Base-by-base conservation (phyloP, 2,797 vertebrate species). In the Sebastes nivosus region DNA sequence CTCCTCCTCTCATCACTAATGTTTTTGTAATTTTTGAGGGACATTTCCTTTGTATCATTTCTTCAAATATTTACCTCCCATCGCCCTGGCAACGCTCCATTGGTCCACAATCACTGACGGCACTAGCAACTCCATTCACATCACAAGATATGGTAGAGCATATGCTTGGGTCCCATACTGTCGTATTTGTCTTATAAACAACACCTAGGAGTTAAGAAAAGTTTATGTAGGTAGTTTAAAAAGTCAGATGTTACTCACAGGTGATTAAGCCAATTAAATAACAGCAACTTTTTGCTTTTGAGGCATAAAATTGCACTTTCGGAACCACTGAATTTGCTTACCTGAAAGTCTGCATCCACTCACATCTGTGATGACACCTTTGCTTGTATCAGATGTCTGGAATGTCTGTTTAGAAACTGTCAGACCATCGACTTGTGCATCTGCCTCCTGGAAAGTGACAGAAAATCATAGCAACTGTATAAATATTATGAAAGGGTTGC, bases 321-420 rank as follows among this genome's bases (percentile, higher is more conserved):
- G 14, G 16, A 66, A 2, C 2, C 5, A 32, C 4, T 65, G 4
- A 13, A 25, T 65, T 38, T 24, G 36, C 68, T 18, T 4, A 92
- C 87, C 90, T 57, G 81, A 72, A 34, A 73, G 61, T 80, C 90
- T 64, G 50, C 90, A 92, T 32, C 88, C 88, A 3, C 82, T 90
- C 29, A 92, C 14, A 2, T 90, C 87, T 18, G 84, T 77, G 65
- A 92, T 69, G 24, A 92, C 67, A 4, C 87, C 88, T 1, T 8
- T 30, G 7, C 14, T 81, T 2, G 90, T 88, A 12, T 87, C 78
- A 36, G 24, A 20, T 3, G 66, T 79, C 20, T 60, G 75, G 59
- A 90, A 89, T 11, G 4, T 81, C 63, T 84, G 72, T 55, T 59
- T 87, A 3, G 52, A 85, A 63, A 89, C 58, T 1, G 79, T 60